phyloP scores from a whole-genome alignment of 1,140 invertebrate species.

The Mylabris phalerata region DNA sequence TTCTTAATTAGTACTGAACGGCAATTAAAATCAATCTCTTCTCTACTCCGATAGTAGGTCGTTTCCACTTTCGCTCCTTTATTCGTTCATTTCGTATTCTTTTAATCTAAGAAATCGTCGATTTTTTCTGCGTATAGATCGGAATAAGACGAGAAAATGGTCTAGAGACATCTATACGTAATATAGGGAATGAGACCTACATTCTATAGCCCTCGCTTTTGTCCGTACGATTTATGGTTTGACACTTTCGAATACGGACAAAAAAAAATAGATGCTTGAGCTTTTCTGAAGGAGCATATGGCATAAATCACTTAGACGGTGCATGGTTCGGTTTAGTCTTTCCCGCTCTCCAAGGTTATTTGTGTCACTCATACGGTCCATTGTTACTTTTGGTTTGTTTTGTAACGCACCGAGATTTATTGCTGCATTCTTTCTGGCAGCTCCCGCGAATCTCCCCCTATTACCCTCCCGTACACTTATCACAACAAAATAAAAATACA shows the following conservation, averaged over 20 bases:
- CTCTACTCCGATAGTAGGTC: no score
- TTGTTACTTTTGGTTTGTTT: constrained; percentile 34
- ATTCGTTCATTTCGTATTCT: not conserved
- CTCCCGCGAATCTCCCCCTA: no score
- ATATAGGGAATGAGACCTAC: not conserved
- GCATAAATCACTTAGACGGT: constrained; percentile 36
- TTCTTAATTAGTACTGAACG: no score
- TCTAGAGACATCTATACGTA: not conserved
- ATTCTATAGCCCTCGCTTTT: constrained; percentile 33
- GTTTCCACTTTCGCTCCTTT: no score
- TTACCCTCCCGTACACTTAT: no score
- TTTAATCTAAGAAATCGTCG: not conserved
- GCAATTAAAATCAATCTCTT: no score
- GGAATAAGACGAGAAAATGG: not conserved
- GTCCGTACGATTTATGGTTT: constrained; percentile 37
- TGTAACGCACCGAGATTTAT: constrained; percentile 33
- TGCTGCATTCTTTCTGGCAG: constrained; percentile 11
- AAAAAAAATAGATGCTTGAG: constrained; percentile 40
- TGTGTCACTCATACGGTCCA: constrained; percentile 34
- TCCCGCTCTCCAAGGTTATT: constrained; percentile 22
- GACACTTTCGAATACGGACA: constrained; percentile 39
- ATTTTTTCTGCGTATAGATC: not conserved
- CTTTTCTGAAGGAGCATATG: constrained; percentile 39
- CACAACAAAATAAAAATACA: no score
- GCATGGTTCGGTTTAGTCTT: constrained; percentile 9